These are phyloP conservation scores for Diarsia brunnea DNA, from an alignment of 2,888 invertebrate genomes.

Conservation along the genomic window DNA sequence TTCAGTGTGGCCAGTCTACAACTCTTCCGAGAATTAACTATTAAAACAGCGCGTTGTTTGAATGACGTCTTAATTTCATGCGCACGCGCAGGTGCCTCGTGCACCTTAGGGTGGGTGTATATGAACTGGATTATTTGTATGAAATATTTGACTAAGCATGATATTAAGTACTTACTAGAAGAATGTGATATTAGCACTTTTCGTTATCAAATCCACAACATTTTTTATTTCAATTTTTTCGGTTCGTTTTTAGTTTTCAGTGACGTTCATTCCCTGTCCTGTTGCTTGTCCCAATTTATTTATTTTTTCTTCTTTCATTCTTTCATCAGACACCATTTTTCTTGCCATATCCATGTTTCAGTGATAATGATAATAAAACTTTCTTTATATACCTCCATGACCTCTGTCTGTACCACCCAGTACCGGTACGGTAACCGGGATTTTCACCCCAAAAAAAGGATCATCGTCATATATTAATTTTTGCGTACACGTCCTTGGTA, in stretches of 20 bases:
- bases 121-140: slow-evolving; percentile 16
- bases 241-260: fast-evolving
- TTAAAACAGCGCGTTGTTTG: slow-evolving; percentile 66
- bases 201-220: background rate
- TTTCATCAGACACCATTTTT: no score
- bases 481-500: no score
- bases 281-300: no score
- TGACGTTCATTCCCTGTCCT: background rate
- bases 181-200: background rate
- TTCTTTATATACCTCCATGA: no score
- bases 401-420: no score
- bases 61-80: slow-evolving; percentile 69
- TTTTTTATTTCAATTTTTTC: no score
- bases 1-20: slow-evolving; percentile 48
- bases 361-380: no score
- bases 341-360: no score
- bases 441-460: no score
- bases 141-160: background rate
- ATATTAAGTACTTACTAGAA: background rate
- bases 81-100: slow-evolving; percentile 64
- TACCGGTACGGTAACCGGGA: no score
- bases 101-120: slow-evolving; percentile 36
- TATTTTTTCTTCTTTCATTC: no score
- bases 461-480: no score
- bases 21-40: slow-evolving; percentile 69